A percentile compares a stretch with the other conserved stretches of the same genome.
Conservation (phyloP, 2,888 invertebrate genomes). For the Nebria brevicollis region DNA sequence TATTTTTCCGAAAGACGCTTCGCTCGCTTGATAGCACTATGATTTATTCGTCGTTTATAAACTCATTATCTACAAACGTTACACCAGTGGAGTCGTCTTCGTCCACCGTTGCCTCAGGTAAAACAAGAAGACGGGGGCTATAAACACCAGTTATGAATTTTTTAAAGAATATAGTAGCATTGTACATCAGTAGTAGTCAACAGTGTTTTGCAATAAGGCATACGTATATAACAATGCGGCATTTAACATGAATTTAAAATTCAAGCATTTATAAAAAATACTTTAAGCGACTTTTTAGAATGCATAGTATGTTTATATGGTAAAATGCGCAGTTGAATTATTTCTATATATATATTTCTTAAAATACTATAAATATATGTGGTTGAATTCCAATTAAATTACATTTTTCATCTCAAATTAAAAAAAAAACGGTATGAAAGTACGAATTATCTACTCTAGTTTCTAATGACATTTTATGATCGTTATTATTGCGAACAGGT, state of each 20-base stretch:
- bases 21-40: constrained; percentile 50
- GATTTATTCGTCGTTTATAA: constrained; percentile 66
- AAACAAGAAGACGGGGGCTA: not conserved
- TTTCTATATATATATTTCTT: not conserved
- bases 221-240: not conserved
- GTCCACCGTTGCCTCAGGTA: constrained; percentile 56
- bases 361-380: not conserved
- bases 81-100: constrained; percentile 55
- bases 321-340: not conserved
- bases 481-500: constrained; percentile 1
- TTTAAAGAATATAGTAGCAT: not conserved
- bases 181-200: constrained; percentile 2
- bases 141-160: not conserved
- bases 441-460: not conserved
- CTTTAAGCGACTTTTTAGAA: too few species aligned
- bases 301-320: too few species aligned
- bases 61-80: constrained; percentile 62
- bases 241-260: not conserved
- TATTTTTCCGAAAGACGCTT: not conserved
- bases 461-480: not conserved
- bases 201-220: not conserved
- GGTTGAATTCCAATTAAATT: not conserved
- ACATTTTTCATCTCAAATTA: not conserved
- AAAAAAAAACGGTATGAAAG: not conserved
- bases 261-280: not conserved